Conservation (phyloP, 2,888 invertebrate species). For the Oxyteleia sp. region DNA sequence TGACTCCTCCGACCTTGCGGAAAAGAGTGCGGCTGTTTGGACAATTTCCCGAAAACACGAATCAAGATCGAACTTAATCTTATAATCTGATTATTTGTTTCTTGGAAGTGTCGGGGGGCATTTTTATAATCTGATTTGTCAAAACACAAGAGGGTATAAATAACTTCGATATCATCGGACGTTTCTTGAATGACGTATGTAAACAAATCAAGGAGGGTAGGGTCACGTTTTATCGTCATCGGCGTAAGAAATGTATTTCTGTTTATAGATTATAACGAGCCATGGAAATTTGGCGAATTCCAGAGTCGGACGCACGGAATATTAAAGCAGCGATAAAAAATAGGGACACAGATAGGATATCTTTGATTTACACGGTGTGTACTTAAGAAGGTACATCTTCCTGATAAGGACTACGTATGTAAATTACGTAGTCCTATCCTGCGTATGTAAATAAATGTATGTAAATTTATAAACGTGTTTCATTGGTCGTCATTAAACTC, state of each 20-base stretch:
- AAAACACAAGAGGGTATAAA: slow-evolving; percentile 9
- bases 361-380: too few species aligned
- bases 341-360: too few species aligned
- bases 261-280: neutral
- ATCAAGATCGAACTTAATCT: slow-evolving; percentile 1
- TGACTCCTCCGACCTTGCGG: neutral
- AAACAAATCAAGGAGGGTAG: neutral
- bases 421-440: too few species aligned
- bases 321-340: too few species aligned
- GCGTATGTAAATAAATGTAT: too few species aligned
- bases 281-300: too few species aligned
- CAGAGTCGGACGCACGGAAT: too few species aligned
- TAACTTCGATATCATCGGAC: neutral
- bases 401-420: too few species aligned
- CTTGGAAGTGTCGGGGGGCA: slow-evolving; percentile 1
- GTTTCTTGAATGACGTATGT: slow-evolving; percentile 1
- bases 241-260: neutral
- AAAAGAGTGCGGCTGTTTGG: neutral
- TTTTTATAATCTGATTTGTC: slow-evolving; percentile 22
- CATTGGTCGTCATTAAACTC: too few species aligned
- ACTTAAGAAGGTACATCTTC: too few species aligned
- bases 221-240: neutral
- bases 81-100: slow-evolving; percentile 12
- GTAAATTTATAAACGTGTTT: too few species aligned
- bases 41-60: neutral